Conservation (phyloP, 2,113 vertebrate genomes). For the Alaudala cheleensis region DNA sequence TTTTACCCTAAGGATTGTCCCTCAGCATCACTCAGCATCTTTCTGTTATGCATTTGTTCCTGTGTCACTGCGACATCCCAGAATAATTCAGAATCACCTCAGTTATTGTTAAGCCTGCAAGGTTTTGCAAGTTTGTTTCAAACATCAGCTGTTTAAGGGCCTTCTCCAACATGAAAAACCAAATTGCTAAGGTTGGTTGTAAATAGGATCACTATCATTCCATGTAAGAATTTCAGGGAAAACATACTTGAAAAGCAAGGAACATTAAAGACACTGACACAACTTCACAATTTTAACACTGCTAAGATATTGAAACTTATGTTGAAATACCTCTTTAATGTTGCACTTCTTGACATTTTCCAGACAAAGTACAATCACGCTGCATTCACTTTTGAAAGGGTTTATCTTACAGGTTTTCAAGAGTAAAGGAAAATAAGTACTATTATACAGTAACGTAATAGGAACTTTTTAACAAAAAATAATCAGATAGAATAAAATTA, state of each 20-base stretch:
- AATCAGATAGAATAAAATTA: neutral
- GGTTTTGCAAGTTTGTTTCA: neutral
- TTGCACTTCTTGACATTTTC: neutral
- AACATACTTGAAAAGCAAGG: neutral
- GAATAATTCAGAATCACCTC: neutral
- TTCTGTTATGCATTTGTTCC: neutral
- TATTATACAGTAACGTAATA: neutral
- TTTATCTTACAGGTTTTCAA: neutral
- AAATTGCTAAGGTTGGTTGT: neutral
- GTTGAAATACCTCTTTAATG: neutral
- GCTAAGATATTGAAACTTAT: neutral
- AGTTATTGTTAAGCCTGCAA: neutral
- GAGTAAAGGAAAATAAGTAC: neutral
- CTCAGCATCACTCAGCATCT: neutral
- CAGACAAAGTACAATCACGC: neutral
- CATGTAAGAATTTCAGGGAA: neutral
- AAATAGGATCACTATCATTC: neutral
- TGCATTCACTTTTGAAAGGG: neutral
- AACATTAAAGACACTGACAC: neutral
- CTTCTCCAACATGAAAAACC: neutral
- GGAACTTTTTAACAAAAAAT: neutral
- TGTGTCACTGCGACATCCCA: neutral
- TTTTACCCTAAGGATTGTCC: neutral
- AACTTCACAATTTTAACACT: neutral
- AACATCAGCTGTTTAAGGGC: neutral